Conservation (phyloP, 1,140 invertebrate species). For the Cydia strobilella region DNA sequence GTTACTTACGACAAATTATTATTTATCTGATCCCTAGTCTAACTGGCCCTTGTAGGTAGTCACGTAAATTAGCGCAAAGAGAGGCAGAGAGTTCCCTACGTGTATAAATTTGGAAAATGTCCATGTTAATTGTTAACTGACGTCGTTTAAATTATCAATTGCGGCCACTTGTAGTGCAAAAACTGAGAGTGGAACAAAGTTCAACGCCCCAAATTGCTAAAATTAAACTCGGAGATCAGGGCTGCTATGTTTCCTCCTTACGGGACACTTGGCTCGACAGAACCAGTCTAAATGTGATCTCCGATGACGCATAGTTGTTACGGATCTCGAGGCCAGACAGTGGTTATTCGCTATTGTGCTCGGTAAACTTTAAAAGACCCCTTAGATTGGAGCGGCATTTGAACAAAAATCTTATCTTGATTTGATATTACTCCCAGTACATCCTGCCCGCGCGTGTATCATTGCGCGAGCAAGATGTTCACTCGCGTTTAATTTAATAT, state of each 20-base stretch:
- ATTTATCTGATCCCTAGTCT: no score
- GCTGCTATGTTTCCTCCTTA: slow-evolving; percentile 1
- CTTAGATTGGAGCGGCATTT: neutral
- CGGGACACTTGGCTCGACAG: neutral
- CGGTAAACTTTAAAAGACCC: neutral
- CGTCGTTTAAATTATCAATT: slow-evolving; percentile 14
- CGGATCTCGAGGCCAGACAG: neutral
- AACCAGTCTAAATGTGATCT: neutral
- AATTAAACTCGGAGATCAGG: slow-evolving; percentile 58
- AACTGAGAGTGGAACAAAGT: slow-evolving; percentile 46
- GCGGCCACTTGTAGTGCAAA: slow-evolving; percentile 26
- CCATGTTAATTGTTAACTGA: slow-evolving; percentile 5
- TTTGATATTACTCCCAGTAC: no score
- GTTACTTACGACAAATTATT: no score
- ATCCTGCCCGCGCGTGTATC: no score
- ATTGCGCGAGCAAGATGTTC: no score
- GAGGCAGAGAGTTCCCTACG: neutral
- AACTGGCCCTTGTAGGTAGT: no score
- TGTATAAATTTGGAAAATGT: neutral
- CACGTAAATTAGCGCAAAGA: no score
- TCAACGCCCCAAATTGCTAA: slow-evolving; percentile 68
- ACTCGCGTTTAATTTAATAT: no score
- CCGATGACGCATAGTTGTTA: neutral
- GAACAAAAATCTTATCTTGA: no score
- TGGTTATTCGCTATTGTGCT: neutral